Evolutionary conservation across 1,140 invertebrate species (phyloP), one percentile per base, ranked within the genome.

Genomic region (Dendroctonus ponderosae): DNA sequence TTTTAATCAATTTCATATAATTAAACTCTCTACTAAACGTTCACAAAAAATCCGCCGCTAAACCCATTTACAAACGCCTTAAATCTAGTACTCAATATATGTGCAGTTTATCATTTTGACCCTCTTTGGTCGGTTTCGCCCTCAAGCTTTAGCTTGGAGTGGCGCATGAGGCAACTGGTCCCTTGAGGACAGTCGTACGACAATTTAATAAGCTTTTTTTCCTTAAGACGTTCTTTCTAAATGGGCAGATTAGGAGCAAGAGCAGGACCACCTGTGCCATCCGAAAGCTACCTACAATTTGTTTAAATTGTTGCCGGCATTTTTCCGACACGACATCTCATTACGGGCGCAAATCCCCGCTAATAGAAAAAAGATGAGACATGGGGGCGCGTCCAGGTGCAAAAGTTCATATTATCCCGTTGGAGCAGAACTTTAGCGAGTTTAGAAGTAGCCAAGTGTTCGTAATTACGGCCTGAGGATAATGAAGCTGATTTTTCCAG

Each of bases 161-260:
- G 26, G 26, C 63, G 63, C 40, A 48, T 15, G 59, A 51, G 59
- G 52, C 59, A 62, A 62, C 59, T 62, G 12, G 38, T 64, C 62
- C 62, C 62, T 12, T 14, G 52, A 43, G 62, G 43, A 43, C 53
- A 62, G 61, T 61, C 58, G 57, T 53, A 61, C 58, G 62, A 62
- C 62, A 68, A 50, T 70, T 67, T 70, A 70, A 70, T 70, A 70
- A 70, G 62, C 59, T 62, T 70, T 70, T 69, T 70, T 70, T 67
- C 63, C 41, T 59, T 59, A 59, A 59, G 57, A 62, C 26, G 49
- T 62, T 62, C 59, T 65, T 67, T 66, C 57, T 50, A 67, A 65
- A 70, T 65, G 68, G 62, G 59, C 64, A 70, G 68, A 70, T 70
- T 70, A 70, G 63, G 65, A 51, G 41, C 1, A 48, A 62, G 58